phyloP scores from a whole-genome alignment of 2,797 vertebrate species.

The Protonibea diacanthus region DNA sequence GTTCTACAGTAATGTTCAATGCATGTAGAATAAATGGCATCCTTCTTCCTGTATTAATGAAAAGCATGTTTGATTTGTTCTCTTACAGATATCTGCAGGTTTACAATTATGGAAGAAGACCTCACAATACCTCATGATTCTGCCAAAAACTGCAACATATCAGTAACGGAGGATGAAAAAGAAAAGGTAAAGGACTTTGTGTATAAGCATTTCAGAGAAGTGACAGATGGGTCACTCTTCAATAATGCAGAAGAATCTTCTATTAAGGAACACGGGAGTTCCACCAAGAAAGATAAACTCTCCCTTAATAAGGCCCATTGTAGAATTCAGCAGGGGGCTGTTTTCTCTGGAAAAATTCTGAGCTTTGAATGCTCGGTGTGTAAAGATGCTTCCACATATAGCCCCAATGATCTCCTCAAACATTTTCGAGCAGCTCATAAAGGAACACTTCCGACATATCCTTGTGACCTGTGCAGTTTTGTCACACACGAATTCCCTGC shows the following conservation, averaged over 20 bases:
- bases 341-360: conserved; percentile 94
- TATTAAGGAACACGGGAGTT: conserved; percentile 83
- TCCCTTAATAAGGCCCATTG: conserved; percentile 80
- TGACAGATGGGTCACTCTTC: conserved; percentile 86
- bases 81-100: conserved; percentile 60
- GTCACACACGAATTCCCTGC: conserved; percentile 94
- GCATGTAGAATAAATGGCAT: background rate
- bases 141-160: conserved; percentile 72
- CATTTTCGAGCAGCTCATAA: conserved; percentile 93
- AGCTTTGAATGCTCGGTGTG: conserved; percentile 96
- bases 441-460: conserved; percentile 94
- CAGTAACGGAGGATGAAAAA: conserved; percentile 74
- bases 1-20: background rate
- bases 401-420: conserved; percentile 97
- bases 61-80: conserved; percentile 17
- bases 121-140: conserved; percentile 72
- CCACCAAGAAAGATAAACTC: conserved; percentile 85
- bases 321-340: conserved; percentile 85
- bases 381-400: conserved; percentile 90
- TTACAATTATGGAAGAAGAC: conserved; percentile 84
- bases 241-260: conserved; percentile 81
- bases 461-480: conserved; percentile 96
- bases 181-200: conserved; percentile 79
- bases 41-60: background rate
- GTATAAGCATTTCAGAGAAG: conserved; percentile 85